A percentile compares a stretch with the other conserved stretches of the same genome.
phyloP scores from a whole-genome alignment of 1,140 invertebrate species.

The Lepidurus packardi region DNA sequence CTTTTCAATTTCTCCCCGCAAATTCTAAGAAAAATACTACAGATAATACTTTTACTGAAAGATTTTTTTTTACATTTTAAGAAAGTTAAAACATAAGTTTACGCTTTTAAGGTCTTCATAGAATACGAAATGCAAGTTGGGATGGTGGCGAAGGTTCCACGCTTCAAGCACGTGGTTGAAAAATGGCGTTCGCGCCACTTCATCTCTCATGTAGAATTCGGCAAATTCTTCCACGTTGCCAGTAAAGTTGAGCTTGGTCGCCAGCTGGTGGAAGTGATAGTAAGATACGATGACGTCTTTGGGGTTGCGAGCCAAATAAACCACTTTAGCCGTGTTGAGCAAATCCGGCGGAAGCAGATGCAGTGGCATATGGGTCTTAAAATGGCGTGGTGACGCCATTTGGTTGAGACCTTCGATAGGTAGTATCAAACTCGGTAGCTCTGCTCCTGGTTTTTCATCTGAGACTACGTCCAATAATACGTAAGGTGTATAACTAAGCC shows the following conservation, averaged over 20 bases:
- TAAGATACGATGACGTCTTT: slow-evolving; percentile 91
- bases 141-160: slow-evolving; percentile 35
- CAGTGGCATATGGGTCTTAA: slow-evolving; percentile 63
- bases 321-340: slow-evolving; percentile 57
- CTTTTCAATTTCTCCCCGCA: slow-evolving; percentile 55
- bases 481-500: background rate
- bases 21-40: slow-evolving; percentile 47
- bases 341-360: slow-evolving; percentile 61
- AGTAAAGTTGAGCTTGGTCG: slow-evolving; percentile 50
- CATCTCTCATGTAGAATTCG: slow-evolving; percentile 30
- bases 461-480: background rate
- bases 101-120: slow-evolving; percentile 35
- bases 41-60: background rate
- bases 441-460: background rate
- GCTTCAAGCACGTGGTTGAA: slow-evolving; percentile 33
- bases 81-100: background rate
- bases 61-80: background rate
- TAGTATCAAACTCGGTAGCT: background rate
- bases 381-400: slow-evolving; percentile 39
- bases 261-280: slow-evolving; percentile 71
- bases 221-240: slow-evolving; percentile 42
- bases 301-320: slow-evolving; percentile 85
- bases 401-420: slow-evolving; percentile 7
- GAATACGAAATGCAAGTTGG: slow-evolving; percentile 36
- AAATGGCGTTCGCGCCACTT: slow-evolving; percentile 34